Conservation (phyloP, 92 coral and sea anemone species). For the Phenganax stokvisi region DNA sequence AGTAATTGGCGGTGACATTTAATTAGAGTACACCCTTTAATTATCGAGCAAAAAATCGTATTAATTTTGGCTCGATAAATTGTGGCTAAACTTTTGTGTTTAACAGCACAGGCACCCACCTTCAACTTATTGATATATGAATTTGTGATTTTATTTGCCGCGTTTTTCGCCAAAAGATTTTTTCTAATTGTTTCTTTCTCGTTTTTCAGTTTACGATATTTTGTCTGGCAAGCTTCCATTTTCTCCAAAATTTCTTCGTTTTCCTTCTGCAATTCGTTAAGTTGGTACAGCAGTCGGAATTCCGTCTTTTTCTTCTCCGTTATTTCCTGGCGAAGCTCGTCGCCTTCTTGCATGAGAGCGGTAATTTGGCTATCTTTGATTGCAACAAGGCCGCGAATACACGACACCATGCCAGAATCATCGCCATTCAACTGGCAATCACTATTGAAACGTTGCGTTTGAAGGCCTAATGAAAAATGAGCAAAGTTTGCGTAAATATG, state of each 20-base stretch:
- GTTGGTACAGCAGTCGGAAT: slow-evolving; percentile 11
- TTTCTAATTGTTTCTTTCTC: slow-evolving; percentile 19
- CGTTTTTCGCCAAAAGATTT: slow-evolving; percentile 12
- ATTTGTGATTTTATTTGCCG: slow-evolving; percentile 26
- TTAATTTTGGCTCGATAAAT: not conserved
- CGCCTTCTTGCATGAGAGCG: not conserved
- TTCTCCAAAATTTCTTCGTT: slow-evolving; percentile 14
- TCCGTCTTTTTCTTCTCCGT: slow-evolving; percentile 18
- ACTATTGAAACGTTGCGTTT: not conserved
- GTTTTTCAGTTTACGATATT: slow-evolving; percentile 28
- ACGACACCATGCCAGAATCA: slow-evolving; percentile 6
- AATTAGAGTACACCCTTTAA: not conserved
- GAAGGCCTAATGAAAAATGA: not conserved
- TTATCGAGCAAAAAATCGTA: not conserved
- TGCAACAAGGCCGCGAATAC: slow-evolving; percentile 29
- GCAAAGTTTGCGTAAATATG: no score
- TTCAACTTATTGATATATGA: slow-evolving; percentile 18
- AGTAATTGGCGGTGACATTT: not conserved
- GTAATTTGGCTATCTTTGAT: slow-evolving; percentile 22
- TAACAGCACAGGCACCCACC: not conserved
- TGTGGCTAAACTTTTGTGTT: not conserved
- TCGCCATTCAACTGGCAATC: not conserved
- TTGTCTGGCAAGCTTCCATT: slow-evolving; percentile 15
- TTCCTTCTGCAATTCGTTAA: slow-evolving; percentile 14
- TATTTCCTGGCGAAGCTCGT: slow-evolving; percentile 13